A percentile compares a stretch with the other conserved stretches of the same genome.
Evolutionary conservation across 2,113 vertebrate species (phyloP).

Genomic region (Symphodus melops): DNA sequence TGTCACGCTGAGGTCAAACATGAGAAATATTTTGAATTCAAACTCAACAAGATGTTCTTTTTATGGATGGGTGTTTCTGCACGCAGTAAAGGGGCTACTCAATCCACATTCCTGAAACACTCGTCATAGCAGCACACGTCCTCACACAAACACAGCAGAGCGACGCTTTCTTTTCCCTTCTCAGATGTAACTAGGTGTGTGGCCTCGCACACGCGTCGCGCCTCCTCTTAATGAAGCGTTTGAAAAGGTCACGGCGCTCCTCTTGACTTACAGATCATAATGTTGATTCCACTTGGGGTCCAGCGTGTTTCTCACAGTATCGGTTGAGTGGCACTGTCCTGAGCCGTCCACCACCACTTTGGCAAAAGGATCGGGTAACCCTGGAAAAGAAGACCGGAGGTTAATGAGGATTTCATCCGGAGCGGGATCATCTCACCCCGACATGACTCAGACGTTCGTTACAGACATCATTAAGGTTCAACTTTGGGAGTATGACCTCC

Average conservation of each 20-base stretch:
- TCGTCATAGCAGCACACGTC: constrained; percentile 27
- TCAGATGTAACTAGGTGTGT: background rate
- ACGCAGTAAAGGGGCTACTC: constrained; percentile 7
- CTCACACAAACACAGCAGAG: background rate
- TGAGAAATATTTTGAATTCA: constrained; percentile 35
- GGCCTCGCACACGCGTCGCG: background rate
- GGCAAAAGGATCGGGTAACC: constrained; percentile 98
- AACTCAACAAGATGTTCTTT: constrained; percentile 32
- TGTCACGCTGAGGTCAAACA: background rate
- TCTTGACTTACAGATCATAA: constrained; percentile 95
- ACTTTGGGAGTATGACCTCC: no score
- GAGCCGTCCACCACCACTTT: constrained; percentile 99
- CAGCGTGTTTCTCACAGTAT: constrained; percentile 99
- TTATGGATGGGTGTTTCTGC: constrained; percentile 50
- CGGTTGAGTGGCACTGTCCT: constrained; percentile 99
- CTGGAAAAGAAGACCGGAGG: constrained; percentile 71
- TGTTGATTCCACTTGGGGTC: constrained; percentile 99
- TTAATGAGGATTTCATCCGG: background rate
- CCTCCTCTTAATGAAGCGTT: background rate
- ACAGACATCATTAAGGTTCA: no score
- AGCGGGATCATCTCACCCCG: no score
- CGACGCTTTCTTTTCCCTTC: background rate
- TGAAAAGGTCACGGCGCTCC: background rate
- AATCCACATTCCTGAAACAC: constrained; percentile 51
- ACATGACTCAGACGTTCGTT: no score